These are phyloP conservation scores for Eulemur mongoz DNA, from an alignment of 2,797 vertebrate species.

Conservation along the genomic window DNA sequence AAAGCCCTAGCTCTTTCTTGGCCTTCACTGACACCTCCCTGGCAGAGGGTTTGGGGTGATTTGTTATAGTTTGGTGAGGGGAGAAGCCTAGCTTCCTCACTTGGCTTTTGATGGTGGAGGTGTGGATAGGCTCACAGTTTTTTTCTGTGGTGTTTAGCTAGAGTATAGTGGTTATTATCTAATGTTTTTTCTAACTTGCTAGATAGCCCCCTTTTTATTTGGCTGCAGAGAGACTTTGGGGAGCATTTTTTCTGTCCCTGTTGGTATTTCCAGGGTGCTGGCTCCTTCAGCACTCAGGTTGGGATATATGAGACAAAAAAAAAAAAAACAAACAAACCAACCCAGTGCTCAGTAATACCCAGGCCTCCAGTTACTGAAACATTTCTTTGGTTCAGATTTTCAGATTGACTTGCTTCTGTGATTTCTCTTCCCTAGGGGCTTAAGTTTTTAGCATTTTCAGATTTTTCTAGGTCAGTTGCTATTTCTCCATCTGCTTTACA, in stretches of 20 bases:
- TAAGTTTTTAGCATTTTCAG: conserved; percentile 1
- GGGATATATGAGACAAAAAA: neutral
- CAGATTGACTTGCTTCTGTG: conserved; percentile 12
- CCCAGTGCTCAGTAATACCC: neutral
- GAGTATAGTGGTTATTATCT: neutral
- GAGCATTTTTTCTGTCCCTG: neutral
- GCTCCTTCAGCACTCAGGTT: neutral
- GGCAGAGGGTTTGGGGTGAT: neutral
- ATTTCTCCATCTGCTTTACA: conserved; percentile 15
- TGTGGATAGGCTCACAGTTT: neutral
- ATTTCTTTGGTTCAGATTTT: neutral
- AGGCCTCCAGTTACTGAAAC: neutral
- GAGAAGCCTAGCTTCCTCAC: neutral
- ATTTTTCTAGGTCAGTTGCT: neutral
- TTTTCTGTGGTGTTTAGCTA: neutral
- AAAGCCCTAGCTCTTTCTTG: neutral
- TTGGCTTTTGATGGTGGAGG: neutral
- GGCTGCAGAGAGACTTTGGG: neutral
- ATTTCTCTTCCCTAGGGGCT: neutral
- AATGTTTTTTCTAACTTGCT: neutral
- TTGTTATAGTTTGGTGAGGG: neutral
- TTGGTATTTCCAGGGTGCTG: neutral
- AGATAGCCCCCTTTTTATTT: neutral
- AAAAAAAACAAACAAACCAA: neutral
- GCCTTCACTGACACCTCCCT: neutral